Evolutionary conservation across 2,797 vertebrate species (phyloP).

Genomic region (Phoeniculus purpureus): DNA sequence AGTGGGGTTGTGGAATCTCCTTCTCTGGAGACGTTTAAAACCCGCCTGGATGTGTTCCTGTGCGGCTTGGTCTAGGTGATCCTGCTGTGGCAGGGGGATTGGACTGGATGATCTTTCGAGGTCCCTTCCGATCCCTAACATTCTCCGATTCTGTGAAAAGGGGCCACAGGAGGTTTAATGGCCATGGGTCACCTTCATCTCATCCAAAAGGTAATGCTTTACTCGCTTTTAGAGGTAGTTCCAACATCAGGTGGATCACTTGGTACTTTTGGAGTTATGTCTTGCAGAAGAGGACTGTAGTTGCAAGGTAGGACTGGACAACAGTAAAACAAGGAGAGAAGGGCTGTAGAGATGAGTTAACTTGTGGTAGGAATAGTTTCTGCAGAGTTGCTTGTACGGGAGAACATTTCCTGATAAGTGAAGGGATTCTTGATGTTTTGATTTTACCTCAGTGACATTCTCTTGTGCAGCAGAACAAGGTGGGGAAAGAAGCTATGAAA

Average conservation of each 20-base stretch:
- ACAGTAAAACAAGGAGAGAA: not conserved
- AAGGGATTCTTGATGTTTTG: not conserved
- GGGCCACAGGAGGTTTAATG: not conserved
- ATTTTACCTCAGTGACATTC: not conserved
- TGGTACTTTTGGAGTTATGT: not conserved
- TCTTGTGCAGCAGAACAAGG: not conserved
- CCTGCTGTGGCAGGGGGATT: no score
- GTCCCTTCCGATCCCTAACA: no score
- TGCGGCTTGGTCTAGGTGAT: no score
- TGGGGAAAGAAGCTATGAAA: not conserved
- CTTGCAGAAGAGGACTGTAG: not conserved
- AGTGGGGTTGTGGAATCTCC: no score
- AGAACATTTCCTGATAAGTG: rapidly evolving
- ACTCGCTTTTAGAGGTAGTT: not conserved
- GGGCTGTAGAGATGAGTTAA: not conserved
- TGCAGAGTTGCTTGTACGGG: rapidly evolving
- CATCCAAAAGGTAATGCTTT: not conserved
- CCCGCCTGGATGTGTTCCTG: no score
- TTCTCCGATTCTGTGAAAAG: not conserved
- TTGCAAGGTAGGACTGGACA: not conserved
- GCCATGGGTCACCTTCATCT: not conserved
- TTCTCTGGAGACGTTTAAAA: no score
- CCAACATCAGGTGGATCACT: not conserved
- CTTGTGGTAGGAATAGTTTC: not conserved
- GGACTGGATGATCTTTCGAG: no score